Percentiles rank a stretch among this genome's conserved stretches.
phyloP scores from a whole-genome alignment of 2,888 invertebrate species.

The Thumatha senex region DNA sequence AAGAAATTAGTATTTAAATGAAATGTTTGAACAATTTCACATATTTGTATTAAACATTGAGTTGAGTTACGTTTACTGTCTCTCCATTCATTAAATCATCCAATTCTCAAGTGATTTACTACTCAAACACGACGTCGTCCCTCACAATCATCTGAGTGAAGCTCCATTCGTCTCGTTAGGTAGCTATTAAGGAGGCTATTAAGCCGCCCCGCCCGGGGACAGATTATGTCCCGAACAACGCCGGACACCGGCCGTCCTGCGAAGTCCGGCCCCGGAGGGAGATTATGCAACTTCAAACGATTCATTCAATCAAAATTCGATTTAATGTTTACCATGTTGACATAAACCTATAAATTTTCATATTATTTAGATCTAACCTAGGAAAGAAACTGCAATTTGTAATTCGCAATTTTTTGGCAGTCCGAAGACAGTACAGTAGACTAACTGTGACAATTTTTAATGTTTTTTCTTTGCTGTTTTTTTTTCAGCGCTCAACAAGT shows the following conservation, averaged over 20 bases:
- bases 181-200: constrained; percentile 25
- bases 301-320: constrained; percentile 5
- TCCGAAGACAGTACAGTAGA: no score
- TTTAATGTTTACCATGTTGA: neutral
- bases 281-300: constrained; percentile 1
- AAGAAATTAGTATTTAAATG: no score
- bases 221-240: constrained; percentile 6
- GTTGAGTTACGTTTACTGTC: neutral
- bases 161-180: constrained; percentile 16
- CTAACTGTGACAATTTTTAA: no score
- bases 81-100: neutral
- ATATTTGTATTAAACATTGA: neutral
- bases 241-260: constrained; percentile 11
- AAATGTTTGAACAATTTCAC: neutral
- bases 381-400: no score
- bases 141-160: constrained; percentile 1
- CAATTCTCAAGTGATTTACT: neutral
- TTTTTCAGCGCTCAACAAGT: no score
- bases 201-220: constrained; percentile 10
- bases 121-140: constrained; percentile 4
- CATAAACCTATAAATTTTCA: neutral
- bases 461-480: no score
- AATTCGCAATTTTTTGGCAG: no score
- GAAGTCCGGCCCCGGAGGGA: constrained; percentile 1
- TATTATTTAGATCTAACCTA: no score